Base-by-base conservation (phyloP, 2,113 vertebrate genomes). In the Loxodonta africana region DNA sequence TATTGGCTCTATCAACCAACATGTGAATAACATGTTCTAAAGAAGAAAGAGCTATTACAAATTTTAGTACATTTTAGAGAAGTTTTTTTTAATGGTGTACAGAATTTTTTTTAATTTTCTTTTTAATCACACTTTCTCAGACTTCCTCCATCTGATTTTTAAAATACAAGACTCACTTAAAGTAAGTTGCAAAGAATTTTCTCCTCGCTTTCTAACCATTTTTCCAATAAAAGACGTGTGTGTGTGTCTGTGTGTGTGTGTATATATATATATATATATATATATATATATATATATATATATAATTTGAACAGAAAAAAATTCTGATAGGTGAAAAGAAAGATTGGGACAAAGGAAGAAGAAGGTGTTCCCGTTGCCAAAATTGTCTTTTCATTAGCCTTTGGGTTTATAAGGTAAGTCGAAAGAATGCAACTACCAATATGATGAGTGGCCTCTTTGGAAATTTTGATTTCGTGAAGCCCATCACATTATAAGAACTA, bases 231-330 rank as follows among this genome's bases (percentile, higher is more conserved):
- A 84, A 94, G 53, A 12, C 12, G 37, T 37, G 37, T 37, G 37
- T 37, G 37, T 37, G 37, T 37, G 2, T 37, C 2, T 37, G 37
- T 37, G 37, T 37, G 37, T 37, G n/a, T n/a, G n/a, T n/a, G n/a
- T 48, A 10, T 30, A 71, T 28, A 69, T 10, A 77, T 57, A 17
- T 41, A 77, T 80, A 62, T 57, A 48, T 48, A 48, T 48, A 48
- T 48, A 48, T 48, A 48, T 8, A 48, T 48, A 48, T 57, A 12
- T 57, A 10, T 30, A 71, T 28, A 69, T 10, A 77, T 57, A 17
- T 41, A 77, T 80, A 62, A 83, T 91, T 74, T 91, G 78, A 96
- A 89, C 60, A 88, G 37, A 63, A 83, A 80, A 95, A n/a, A 46
- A 46, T 12, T 30, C 41, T 44, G 30, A 62, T 46, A 48, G 51